Base-by-base conservation (phyloP, 2,113 vertebrate species). In the Pelodiscus sinensis region DNA sequence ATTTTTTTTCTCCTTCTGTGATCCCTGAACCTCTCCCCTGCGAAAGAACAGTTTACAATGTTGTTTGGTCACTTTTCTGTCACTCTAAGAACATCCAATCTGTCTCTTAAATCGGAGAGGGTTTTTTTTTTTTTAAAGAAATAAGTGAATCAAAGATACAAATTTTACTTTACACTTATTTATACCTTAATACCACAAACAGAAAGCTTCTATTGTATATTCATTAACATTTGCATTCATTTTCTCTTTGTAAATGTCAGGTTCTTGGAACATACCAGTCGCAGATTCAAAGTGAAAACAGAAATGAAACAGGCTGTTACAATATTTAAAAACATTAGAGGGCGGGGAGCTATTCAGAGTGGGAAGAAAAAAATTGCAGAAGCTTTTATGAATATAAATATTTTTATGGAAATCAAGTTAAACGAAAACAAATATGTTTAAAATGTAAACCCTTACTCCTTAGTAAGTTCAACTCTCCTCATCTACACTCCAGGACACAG, bases 241-340 rank as follows among this genome's bases (percentile, higher is more conserved):
- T 82, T 71, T 35, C 75, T 88, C 87, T 60, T 75, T 6, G 0
- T 85, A 51, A 56, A 14, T 3, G 1, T 31, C 86, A 79, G 81
- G 85, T 86, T 87, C 75, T 73, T 55, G 89, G 79, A 90, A 83
- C 68, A 73, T 88, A 82, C 71, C 51, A 24, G 71, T 75, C 21
- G 4, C 87, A 52, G 94, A 88, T 51, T 51, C 91, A 92, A 90
- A 77, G 90, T 89, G 79, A 54, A 81, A 83, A 75, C 81, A 73
- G 89, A 78, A n/a, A 3, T 0, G 71, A 54, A 44, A 82, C 19
- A 6, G 22, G 87, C 83, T 77, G 89, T 84, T 25, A 77, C 1
- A 2, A 10, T 29, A 3, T 0, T 55, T 8, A 0, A 80, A 2
- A 84, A 44, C 71, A 75, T 92, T 11, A 0, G 90, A 82, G 68